Conservation (phyloP, 2,113 vertebrate genomes). For the Pleuronectes platessa region DNA sequence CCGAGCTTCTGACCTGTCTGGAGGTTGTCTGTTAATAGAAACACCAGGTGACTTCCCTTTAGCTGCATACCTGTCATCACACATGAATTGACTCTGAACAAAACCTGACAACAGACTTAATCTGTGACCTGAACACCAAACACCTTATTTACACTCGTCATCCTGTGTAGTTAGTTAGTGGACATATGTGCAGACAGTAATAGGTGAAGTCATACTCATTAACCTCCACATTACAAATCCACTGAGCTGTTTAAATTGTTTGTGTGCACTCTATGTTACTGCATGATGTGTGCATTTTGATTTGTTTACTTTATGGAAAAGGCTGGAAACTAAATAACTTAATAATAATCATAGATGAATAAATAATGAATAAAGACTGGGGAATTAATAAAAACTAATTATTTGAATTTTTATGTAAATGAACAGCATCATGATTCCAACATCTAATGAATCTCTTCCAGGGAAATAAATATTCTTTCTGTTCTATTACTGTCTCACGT, state of each 20-base stretch:
- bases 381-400: no score
- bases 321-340: no score
- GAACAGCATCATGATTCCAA: not conserved
- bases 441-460: no score
- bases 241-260: no score
- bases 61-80: conserved; percentile 8
- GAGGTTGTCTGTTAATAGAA: conserved; percentile 10
- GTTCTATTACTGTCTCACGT: not conserved
- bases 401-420: not conserved
- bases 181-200: not conserved
- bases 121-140: not conserved
- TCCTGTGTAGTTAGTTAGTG: not conserved
- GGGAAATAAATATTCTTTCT: no score
- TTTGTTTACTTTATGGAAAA: not conserved
- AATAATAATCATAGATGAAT: no score
- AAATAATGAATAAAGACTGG: no score
- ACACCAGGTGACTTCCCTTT: conserved; percentile 6
- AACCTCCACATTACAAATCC: no score
- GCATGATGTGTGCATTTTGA: no score
- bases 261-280: not conserved
- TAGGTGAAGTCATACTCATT: not conserved
- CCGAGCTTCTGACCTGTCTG: not conserved
- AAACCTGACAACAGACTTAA: not conserved
- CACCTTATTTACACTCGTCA: not conserved
- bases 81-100: conserved; percentile 9